These are phyloP conservation scores for Adelosebastes latens DNA, from an alignment of 2,797 vertebrate species.

Conservation along the genomic window DNA sequence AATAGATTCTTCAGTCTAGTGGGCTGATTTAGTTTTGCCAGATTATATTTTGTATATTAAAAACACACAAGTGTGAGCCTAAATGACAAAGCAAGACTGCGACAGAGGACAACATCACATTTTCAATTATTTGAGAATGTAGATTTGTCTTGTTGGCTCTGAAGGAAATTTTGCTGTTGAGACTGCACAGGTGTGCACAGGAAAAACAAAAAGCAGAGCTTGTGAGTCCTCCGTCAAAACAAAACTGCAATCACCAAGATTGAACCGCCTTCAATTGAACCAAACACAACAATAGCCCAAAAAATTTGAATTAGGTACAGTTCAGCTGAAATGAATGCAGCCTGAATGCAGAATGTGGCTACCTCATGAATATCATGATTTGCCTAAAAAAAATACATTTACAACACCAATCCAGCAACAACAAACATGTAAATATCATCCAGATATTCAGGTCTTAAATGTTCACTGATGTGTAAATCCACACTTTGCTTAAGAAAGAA, in stretches of 20 bases:
- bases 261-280: background rate
- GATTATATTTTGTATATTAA: slow-evolving; percentile 17
- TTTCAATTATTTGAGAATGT: background rate
- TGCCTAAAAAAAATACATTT: background rate
- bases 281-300: background rate
- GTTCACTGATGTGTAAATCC: background rate
- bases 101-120: background rate
- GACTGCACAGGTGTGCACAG: background rate
- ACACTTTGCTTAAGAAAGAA: background rate
- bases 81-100: background rate
- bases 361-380: background rate
- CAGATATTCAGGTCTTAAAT: background rate
- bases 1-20: slow-evolving; percentile 32
- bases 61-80: background rate
- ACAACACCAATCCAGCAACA: background rate
- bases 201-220: background rate
- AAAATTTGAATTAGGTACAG: background rate
- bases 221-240: background rate
- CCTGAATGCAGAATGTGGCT: background rate
- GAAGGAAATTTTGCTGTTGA: background rate
- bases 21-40: slow-evolving; percentile 7
- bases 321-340: background rate
- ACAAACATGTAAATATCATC: background rate
- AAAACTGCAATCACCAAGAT: background rate
- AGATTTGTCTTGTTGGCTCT: background rate